Conservation (phyloP, 2,888 invertebrate species). For the Galerucella calmariensis region DNA sequence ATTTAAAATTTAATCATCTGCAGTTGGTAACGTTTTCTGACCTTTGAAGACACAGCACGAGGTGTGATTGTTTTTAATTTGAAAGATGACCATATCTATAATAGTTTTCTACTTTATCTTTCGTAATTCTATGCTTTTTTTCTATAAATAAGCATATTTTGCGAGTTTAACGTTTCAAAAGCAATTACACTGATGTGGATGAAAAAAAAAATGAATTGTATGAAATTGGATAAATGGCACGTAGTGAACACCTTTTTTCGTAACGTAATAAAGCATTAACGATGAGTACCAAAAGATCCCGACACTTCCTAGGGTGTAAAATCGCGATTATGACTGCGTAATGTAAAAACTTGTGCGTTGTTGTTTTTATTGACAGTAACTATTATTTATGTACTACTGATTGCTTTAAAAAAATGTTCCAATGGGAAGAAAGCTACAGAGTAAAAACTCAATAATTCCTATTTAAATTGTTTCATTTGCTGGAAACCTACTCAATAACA, state of each 20-base stretch:
- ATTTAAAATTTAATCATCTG: too few species aligned
- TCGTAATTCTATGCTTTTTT: neutral
- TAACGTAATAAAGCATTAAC: neutral
- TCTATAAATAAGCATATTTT: neutral
- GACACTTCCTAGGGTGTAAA: neutral
- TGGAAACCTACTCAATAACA: too few species aligned
- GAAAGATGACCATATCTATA: too few species aligned
- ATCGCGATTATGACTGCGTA: neutral
- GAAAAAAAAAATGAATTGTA: slow-evolving; percentile 1
- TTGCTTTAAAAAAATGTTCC: slow-evolving; percentile 1
- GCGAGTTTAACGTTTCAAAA: neutral
- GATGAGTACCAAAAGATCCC: slow-evolving; percentile 5
- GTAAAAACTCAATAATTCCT: neutral
- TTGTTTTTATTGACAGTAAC: neutral
- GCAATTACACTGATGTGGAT: neutral
- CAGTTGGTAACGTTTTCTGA: too few species aligned
- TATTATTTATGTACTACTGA: slow-evolving; percentile 21
- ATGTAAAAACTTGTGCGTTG: slow-evolving; percentile 16
- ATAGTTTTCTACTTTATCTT: too few species aligned
- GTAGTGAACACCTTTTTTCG: slow-evolving; percentile 21
- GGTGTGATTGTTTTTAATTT: too few species aligned
- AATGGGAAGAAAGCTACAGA: neutral
- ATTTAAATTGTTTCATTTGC: too few species aligned
- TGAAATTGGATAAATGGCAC: slow-evolving; percentile 25
- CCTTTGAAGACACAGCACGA: too few species aligned